A percentile compares a stretch with the other conserved stretches of the same genome.
Conservation (phyloP, 2,888 invertebrate genomes). For the Brachynemurus nebulosus region DNA sequence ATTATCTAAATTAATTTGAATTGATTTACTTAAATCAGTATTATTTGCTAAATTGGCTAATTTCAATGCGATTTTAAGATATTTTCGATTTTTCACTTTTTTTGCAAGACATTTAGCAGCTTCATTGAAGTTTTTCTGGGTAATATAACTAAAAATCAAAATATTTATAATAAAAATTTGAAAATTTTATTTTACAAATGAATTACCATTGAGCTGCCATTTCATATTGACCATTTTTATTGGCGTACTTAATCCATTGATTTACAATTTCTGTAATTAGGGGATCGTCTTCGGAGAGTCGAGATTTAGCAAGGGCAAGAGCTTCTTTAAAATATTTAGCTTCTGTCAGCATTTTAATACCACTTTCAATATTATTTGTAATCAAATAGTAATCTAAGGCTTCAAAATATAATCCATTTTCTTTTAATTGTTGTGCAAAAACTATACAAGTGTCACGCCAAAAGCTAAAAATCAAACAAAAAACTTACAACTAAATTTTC, state of each 20-base stretch:
- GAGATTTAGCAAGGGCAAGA: neutral
- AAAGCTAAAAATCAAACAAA: no score
- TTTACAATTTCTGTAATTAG: neutral
- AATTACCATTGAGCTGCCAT: neutral
- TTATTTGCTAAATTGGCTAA: neutral
- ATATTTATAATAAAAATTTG: no score
- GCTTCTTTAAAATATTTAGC: slow-evolving; percentile 1
- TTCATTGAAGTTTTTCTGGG: neutral
- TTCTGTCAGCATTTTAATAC: neutral
- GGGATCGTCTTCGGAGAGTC: neutral
- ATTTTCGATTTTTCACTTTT: neutral
- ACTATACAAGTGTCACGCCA: neutral
- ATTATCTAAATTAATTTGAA: no score
- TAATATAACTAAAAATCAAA: neutral
- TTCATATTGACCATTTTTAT: neutral
- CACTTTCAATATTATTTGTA: neutral
- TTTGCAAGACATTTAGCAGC: neutral
- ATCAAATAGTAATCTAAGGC: neutral
- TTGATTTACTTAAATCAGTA: neutral
- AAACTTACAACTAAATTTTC: no score
- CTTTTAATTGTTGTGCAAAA: neutral
- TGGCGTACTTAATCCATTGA: neutral
- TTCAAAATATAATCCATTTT: neutral
- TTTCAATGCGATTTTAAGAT: neutral
- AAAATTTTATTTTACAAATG: neutral